Evolutionary conservation across 1,140 invertebrate genomes (phyloP), one percentile per base, ranked within the genome.

Genomic region (Ostrea edulis): DNA sequence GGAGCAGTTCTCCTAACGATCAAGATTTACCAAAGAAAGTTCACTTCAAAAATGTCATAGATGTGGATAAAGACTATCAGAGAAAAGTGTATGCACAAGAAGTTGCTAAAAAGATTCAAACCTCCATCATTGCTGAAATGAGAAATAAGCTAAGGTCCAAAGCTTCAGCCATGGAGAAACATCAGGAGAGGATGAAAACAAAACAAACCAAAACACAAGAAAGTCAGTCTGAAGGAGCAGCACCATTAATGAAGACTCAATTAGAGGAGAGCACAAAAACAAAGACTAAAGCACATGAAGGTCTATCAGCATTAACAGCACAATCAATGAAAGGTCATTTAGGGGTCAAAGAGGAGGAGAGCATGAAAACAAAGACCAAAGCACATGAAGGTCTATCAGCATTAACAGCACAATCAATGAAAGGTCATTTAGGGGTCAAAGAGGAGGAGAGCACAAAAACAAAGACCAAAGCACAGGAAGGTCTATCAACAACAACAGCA

Each of bases 71-170:
- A 14, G 68, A 77, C 29, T 77, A 77, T 77, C 68, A 77, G 14
- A 77, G 68, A 25, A 77, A 77, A 77, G 68, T 77, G 22, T 77
- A 77, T 77, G 68, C 68, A 77, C 68, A 77, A 25, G 68, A 77
- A 77, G 68, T 77, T 9, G 68, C 68, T 8, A 77, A 77, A 14
- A 77, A 77, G 35, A 77, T 77, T 29, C 68, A 77, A 11, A 77
- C 68, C 3, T 77, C 68, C 14, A 77, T 77, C 29, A 77, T 77
- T 77, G 68, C 68, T 77, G 68, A 77, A 22, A 77, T 77, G 68
- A 77, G 68, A 35, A 77, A 14, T 77, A 77, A 77, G 12, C 68
- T 77, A 14, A 77, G 68, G 25, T 77, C 68, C 11, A 77, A 77
- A 77, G 68, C 68, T 35, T 14, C 68, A 29, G 68, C 68, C 68